Base-by-base conservation (phyloP, 2,888 invertebrate species). In the Tinea pellionella region DNA sequence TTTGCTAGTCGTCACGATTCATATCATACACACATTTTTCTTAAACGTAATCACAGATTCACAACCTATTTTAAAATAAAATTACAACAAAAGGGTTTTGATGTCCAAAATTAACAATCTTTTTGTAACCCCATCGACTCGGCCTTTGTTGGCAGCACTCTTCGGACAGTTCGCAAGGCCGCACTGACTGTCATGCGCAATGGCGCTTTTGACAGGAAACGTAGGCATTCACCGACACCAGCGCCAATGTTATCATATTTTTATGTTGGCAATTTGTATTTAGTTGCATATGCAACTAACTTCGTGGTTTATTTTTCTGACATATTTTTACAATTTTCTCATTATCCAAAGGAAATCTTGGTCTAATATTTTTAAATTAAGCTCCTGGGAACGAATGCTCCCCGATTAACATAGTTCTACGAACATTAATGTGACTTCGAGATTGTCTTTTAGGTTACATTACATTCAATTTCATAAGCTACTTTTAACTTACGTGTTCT, bases 121-220 rank as follows among this genome's bases (percentile, higher is more conserved):
- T 86, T 87, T 86, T 86, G 85, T 86, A 87, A 87, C 84, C 86
- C 86, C 86, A 87, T 86, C 85, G 83, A 87, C 87, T 86, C 85
- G 85, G 87, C 86, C 87, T 87, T 86, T 86, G 84, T 86, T 86
- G 87, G 87, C 85, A 87, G 81, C 82, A 79, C 84, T 86, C 84
- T 79, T 84, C 32, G 57, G 57, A 32, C 85, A 81, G 86, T 85
- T 83, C 81, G 86, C 88, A 88, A 87, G 87, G 87, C 88, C 88
- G 85, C 85, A 87, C 88, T 87, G 87, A 86, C 87, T 86, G 85
- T 86, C 86, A 86, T 87, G 86, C 87, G 87, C 84, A 87, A 80
- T 84, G 84, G 84, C 80, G 80, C 74, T 79, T 84, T 85, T 86
- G 85, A 84, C 84, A 84, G 84, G 85, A 85, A 85, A 83, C 83